Conservation (phyloP, 2,888 invertebrate genomes). For the Adela reaumurella region DNA sequence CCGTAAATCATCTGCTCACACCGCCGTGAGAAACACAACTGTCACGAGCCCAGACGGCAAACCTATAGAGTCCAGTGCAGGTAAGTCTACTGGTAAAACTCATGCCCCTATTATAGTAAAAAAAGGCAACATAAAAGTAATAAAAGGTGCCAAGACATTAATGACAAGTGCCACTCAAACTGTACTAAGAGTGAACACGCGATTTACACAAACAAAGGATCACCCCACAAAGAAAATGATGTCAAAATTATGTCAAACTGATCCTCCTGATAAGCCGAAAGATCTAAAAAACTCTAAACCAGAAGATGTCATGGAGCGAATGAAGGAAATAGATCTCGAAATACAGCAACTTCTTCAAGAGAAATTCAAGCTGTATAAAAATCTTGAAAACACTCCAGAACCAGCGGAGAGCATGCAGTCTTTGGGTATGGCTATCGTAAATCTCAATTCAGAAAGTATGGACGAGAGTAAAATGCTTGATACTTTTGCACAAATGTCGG, state of each 20-base stretch:
- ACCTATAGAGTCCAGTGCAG: slow-evolving; percentile 12
- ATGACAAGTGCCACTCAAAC: slow-evolving; percentile 18
- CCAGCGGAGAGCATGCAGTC: slow-evolving; percentile 24
- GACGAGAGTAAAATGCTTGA: slow-evolving; percentile 32
- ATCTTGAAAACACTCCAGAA: slow-evolving; percentile 39
- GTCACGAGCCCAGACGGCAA: slow-evolving; percentile 17
- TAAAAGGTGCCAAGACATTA: slow-evolving; percentile 8
- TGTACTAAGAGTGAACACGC: slow-evolving; percentile 20
- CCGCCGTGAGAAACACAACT: slow-evolving; percentile 34
- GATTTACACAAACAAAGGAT: slow-evolving; percentile 27
- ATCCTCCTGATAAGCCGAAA: slow-evolving; percentile 17
- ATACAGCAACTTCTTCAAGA: slow-evolving; percentile 55
- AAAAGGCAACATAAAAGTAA: slow-evolving; percentile 1
- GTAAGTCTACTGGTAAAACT: slow-evolving; percentile 15
- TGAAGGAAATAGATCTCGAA: slow-evolving; percentile 59
- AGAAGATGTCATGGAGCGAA: slow-evolving; percentile 45
- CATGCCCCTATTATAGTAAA: slow-evolving; percentile 8
- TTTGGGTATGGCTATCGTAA: slow-evolving; percentile 42
- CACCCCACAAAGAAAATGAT: slow-evolving; percentile 26
- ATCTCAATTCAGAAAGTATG: slow-evolving; percentile 22
- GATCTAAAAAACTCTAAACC: slow-evolving; percentile 13
- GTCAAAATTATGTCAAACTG: slow-evolving; percentile 27
- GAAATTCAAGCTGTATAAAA: slow-evolving; percentile 54
- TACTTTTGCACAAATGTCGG: slow-evolving; percentile 37
- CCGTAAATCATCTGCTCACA: slow-evolving; percentile 26